Evolutionary conservation across 2,113 vertebrate species (phyloP), one percentile per base, ranked within the genome.

Genomic region (Actinemys pallida): DNA sequence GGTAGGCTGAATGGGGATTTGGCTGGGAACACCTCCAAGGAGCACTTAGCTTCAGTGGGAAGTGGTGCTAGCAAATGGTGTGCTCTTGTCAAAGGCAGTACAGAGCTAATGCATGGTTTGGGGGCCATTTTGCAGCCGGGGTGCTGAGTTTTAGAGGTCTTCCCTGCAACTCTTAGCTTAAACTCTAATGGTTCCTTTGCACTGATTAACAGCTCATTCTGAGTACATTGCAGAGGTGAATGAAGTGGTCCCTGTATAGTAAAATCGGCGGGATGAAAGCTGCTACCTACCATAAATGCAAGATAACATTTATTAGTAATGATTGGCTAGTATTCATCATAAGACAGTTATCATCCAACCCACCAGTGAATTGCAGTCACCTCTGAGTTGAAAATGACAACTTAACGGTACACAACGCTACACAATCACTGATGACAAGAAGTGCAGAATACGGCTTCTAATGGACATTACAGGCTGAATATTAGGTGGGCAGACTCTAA

Each of bases 261-360:
- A 57, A 95, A 50, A 92, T 81, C 0, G 42, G 69, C 59, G n/a
- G 47, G 94, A 93, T 42, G 92, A 88, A 90, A 87, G 57, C 45
- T 86, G 83, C 83, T 56, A 94, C 87, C 72, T 19, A 59, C 75
- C 75, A 65, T 53, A 75, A 86, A 94, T 92, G 72, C 82, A 95
- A 93, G 88, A 86, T 69, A 89, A 83, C 42, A 75, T 94, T 94
- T 94, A 96, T 35, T 86, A 95, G 75, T 79, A 79, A 29, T 45
- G 79, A 88, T 94, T 96, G 93, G 90, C 83, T 95, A 94, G 95
- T 90, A 45, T 0, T 31, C 17, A 84, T 54, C 90, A 84, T 52
- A 95, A 95, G 52, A 91, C 86, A 95, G 92, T 87, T 90, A 92
- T 96, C 87, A 83, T 90, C 93, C 85, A 81, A 87, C 88, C 95